Conservation (phyloP, 2,797 vertebrate genomes). For the Buceros bicornis region DNA sequence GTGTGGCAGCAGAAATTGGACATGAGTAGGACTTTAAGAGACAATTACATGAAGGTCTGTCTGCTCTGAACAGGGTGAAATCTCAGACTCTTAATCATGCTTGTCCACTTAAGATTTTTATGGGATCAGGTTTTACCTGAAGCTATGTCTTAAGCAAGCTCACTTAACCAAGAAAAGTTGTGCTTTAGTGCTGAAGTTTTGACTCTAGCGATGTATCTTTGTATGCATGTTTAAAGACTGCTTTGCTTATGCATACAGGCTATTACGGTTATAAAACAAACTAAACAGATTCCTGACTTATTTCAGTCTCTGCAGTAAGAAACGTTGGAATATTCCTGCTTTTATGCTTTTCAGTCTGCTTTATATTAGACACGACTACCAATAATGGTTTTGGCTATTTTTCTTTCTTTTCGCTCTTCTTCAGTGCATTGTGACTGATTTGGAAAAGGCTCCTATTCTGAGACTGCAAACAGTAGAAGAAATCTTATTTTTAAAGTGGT, state of each 20-base stretch:
- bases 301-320: not conserved
- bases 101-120: not conserved
- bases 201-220: not conserved
- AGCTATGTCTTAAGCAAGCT: not conserved
- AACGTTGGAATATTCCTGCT: not conserved
- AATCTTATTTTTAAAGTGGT: not conserved
- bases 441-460: not conserved
- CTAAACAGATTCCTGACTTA: not conserved
- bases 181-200: not conserved
- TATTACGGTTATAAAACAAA: not conserved
- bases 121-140: not conserved
- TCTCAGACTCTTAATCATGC: not conserved
- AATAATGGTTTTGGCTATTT: not conserved
- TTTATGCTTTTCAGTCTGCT: not conserved
- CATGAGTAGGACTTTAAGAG: not conserved
- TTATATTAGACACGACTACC: not conserved
- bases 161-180: not conserved
- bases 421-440: not conserved
- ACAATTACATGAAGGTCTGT: not conserved
- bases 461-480: not conserved
- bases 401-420: not conserved
- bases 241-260: not conserved
- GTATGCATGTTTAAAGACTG: not conserved
- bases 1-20: not conserved
- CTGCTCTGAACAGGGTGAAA: not conserved